A percentile compares a stretch with the other conserved stretches of the same genome.
Conservation (phyloP, 2,113 vertebrate genomes). For the Hyaena hyaena region DNA sequence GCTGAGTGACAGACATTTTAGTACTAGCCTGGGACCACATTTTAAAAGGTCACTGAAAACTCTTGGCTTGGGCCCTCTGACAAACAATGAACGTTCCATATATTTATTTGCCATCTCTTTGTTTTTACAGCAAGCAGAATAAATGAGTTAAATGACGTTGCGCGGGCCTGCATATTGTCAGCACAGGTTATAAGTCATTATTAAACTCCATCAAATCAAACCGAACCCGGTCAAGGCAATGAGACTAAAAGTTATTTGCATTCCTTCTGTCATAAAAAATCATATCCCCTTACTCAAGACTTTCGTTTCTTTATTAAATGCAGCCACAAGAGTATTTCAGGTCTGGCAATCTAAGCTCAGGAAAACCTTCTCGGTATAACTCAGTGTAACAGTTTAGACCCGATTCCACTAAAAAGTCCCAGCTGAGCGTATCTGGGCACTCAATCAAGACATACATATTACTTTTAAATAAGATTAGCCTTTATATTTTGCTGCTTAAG, state of each 20-base stretch:
- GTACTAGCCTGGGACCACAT: constrained; percentile 91
- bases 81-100: constrained; percentile 93
- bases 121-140: constrained; percentile 96
- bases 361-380: constrained; percentile 88
- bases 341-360: constrained; percentile 89
- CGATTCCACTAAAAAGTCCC: constrained; percentile 89
- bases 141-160: constrained; percentile 96
- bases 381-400: constrained; percentile 89
- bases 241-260: constrained; percentile 91
- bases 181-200: constrained; percentile 98
- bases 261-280: constrained; percentile 94
- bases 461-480: constrained; percentile 92
- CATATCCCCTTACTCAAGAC: constrained; percentile 93
- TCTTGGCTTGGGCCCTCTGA: constrained; percentile 91
- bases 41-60: constrained; percentile 93
- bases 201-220: constrained; percentile 93
- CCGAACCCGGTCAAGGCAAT: constrained; percentile 89
- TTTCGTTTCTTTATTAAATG: constrained; percentile 93
- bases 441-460: constrained; percentile 92
- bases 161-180: constrained; percentile 95
- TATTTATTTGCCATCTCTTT: constrained; percentile 97
- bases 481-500: constrained; percentile 93
- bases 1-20: constrained; percentile 96
- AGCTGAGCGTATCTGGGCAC: constrained; percentile 90
- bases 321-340: constrained; percentile 92